Base-by-base conservation (phyloP, 35 echinoderm and acorn worm genomes). In the Heliocidaris tuberculata region DNA sequence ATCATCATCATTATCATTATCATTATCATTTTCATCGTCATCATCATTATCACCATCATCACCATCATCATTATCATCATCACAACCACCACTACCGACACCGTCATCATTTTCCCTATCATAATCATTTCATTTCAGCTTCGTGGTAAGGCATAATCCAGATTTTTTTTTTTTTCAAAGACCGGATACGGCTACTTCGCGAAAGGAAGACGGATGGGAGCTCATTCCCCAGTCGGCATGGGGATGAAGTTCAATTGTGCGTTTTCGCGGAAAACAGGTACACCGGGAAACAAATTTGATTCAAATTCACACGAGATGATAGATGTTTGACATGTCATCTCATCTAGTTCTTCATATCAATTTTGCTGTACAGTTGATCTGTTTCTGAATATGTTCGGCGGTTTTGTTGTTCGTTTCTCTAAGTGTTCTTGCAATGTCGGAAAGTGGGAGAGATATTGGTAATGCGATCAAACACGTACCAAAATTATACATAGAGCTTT, bases 11-110 rank as follows among this genome's bases (percentile, higher is more conserved):
- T 94, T 1, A 86, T 13, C 47, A 85, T 85, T 1, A 85, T 31
- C 27, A 94, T 47, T 31, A 94, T 9, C 65, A 94, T 85, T 31
- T 86, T 85, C 93, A 85, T 94, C 65, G 86, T 94, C 31, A 94
- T 86, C 65, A 9, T 30, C 65, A 86, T 94, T 59, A 85, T 94
- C 61, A 78, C 85, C 61, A 94, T 94, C 0, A 94, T 2, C 30
- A 94, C 85, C 61, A 94, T 85, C 61, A 94, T 85, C 61, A 94
- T 85, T 31, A 94, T 49, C 61, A 94, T 94, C 61, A 94, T 94
- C 31, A 94, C 86, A 30, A 85, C 86, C 65, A 94, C 29, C 65
- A 94, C 5, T 31, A 94, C 86, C 61, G 85, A 85, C 61, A 94
- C 9, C 85, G 89, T 59, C 49, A 93, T 93, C 49, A 50, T 54